Percentiles rank a stretch among this genome's conserved stretches.
Conservation (phyloP, 2,797 vertebrate genomes). For the Catamblyrhynchus diadema region DNA sequence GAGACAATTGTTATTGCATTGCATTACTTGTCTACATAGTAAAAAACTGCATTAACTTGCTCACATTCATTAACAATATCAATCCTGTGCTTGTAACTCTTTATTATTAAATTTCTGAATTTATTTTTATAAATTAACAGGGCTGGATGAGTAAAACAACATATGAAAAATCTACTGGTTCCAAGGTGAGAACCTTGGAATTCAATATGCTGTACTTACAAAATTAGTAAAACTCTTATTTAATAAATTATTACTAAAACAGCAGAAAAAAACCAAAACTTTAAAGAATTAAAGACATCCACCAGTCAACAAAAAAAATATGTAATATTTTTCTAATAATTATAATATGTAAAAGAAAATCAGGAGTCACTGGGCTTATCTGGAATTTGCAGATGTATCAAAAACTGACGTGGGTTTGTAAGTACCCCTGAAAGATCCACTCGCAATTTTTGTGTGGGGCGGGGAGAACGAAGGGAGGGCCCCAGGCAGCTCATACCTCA, state of each 20-base stretch:
- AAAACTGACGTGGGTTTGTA: neutral
- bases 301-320: neutral
- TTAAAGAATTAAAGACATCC: neutral
- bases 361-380: neutral
- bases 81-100: neutral
- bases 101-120: neutral
- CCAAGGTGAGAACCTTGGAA: neutral
- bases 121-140: neutral
- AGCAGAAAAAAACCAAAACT: rapidly evolving
- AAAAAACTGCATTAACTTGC: neutral
- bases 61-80: neutral
- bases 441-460: neutral
- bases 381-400: neutral
- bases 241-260: neutral
- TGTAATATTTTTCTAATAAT: too few relatives aligned
- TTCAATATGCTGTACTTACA: neutral
- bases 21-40: neutral
- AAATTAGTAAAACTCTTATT: neutral
- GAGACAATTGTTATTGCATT: neutral
- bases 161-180: neutral
- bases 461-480: neutral
- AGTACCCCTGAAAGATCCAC: neutral
- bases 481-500: conserved; percentile 75
- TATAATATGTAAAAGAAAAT: neutral
- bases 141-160: neutral